Evolutionary conservation across 2,113 vertebrate genomes (phyloP).

Genomic region (Notiomystis cincta): DNA sequence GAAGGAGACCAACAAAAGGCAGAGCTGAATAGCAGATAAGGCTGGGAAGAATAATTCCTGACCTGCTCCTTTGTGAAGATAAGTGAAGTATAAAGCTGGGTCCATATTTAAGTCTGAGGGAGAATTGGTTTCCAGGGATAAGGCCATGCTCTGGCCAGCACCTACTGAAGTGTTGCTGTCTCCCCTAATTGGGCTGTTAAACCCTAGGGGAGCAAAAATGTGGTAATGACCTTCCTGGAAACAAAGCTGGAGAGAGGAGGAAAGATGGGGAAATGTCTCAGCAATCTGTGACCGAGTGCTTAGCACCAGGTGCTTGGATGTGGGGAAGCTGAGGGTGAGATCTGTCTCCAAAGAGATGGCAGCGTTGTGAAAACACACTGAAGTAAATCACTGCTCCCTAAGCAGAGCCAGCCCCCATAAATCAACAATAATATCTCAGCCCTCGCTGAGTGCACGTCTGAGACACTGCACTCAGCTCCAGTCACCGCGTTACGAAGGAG

Average conservation of each 20-base stretch:
- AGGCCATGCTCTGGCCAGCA: neutral
- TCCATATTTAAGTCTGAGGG: neutral
- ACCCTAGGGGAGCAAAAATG: neutral
- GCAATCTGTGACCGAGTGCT: neutral
- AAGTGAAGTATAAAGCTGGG: neutral
- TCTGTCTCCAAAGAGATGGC: conserved; percentile 44
- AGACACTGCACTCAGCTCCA: conserved; percentile 29
- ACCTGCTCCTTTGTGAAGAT: neutral
- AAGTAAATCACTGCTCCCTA: conserved; percentile 33
- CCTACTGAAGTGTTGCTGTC: neutral
- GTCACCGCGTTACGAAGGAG: conserved; percentile 7
- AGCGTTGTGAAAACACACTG: conserved; percentile 28
- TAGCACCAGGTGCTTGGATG: neutral
- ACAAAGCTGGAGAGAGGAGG: neutral
- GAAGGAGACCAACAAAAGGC: neutral
- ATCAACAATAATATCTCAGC: conserved; percentile 60
- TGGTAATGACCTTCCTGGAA: conserved; percentile 22
- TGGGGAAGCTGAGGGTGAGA: conserved; percentile 18
- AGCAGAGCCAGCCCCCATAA: conserved; percentile 33
- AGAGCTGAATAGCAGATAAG: neutral
- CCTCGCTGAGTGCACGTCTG: conserved; percentile 6
- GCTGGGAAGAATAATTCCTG: neutral
- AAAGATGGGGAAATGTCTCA: neutral
- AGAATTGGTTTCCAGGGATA: conserved; percentile 8
- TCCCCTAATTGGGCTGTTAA: conserved; percentile 38